phyloP scores from a whole-genome alignment of 2,888 invertebrate species.

The Keiferia lycopersicella region DNA sequence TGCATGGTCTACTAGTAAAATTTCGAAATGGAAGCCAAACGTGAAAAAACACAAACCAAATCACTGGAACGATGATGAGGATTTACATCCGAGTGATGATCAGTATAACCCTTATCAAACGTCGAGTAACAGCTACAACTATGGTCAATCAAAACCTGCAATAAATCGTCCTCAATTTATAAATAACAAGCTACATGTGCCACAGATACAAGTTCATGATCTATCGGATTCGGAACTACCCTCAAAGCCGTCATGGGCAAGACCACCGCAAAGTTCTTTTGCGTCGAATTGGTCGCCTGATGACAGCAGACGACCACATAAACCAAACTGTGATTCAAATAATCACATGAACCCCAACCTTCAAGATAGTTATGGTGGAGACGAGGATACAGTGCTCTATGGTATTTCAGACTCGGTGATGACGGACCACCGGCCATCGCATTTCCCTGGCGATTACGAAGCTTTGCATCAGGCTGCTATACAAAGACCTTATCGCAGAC shows the following conservation, averaged over 20 bases:
- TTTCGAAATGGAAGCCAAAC: conserved; percentile 89
- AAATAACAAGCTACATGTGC: conserved; percentile 64
- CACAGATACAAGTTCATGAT: conserved; percentile 49
- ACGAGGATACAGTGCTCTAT: conserved; percentile 64
- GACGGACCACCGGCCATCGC: conserved; percentile 73
- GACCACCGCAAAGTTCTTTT: conserved; percentile 55
- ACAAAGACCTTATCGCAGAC: conserved; percentile 66
- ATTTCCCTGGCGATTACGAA: conserved; percentile 75
- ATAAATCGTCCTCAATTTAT: conserved; percentile 63
- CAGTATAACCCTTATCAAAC: conserved; percentile 50
- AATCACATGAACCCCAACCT: conserved; percentile 35
- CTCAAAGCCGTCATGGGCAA: conserved; percentile 67
- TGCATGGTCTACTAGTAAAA: conserved; percentile 90
- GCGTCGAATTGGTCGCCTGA: conserved; percentile 68
- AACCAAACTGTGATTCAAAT: conserved; percentile 67
- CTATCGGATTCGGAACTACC: conserved; percentile 53
- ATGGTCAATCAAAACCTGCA: conserved; percentile 62
- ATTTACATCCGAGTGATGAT: conserved; percentile 53
- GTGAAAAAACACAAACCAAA: conserved; percentile 77
- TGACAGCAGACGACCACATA: conserved; percentile 66
- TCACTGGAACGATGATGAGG: conserved; percentile 68
- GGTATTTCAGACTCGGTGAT: conserved; percentile 69
- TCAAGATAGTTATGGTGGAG: conserved; percentile 54
- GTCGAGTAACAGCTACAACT: conserved; percentile 52
- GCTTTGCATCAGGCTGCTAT: conserved; percentile 61